A percentile compares a stretch with the other conserved stretches of the same genome.
These are phyloP conservation scores for Oncorhynchus masou DNA, from an alignment of 2,113 vertebrate species.

Conservation along the genomic window DNA sequence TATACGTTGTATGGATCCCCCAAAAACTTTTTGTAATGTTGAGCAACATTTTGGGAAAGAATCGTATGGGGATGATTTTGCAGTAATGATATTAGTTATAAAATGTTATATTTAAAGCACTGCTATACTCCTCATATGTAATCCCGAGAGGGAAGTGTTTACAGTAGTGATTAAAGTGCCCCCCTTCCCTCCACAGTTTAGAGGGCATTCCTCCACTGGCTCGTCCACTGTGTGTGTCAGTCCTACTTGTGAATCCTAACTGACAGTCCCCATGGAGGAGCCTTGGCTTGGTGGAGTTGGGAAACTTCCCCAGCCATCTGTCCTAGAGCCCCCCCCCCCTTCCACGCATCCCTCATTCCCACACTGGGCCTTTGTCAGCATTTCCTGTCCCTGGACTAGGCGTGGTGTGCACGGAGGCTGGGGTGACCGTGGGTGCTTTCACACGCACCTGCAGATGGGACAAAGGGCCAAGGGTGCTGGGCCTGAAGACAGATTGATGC, in stretches of 20 bases:
- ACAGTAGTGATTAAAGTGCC: slow-evolving; percentile 41
- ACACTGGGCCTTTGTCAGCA: slow-evolving; percentile 88
- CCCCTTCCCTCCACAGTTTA: slow-evolving; percentile 12
- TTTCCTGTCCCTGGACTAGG: slow-evolving; percentile 87
- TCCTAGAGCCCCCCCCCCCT: slow-evolving; percentile 71
- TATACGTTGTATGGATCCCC: not conserved
- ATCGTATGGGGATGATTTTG: not conserved
- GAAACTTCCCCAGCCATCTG: slow-evolving; percentile 78
- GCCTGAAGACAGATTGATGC: slow-evolving; percentile 98
- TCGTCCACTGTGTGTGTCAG: slow-evolving; percentile 56
- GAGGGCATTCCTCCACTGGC: slow-evolving; percentile 66
- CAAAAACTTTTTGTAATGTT: not conserved
- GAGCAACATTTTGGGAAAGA: not conserved
- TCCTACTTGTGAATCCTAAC: slow-evolving; percentile 63
- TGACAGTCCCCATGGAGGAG: slow-evolving; percentile 66
- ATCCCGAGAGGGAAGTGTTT: slow-evolving; percentile 7
- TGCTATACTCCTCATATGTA: not conserved
- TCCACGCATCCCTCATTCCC: slow-evolving; percentile 84
- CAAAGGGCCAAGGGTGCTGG: slow-evolving; percentile 92
- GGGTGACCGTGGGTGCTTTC: slow-evolving; percentile 88
- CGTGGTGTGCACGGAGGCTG: slow-evolving; percentile 80
- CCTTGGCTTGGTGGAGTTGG: slow-evolving; percentile 62
- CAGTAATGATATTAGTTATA: not conserved
- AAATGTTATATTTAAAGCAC: not conserved
- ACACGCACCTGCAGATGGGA: slow-evolving; percentile 94